Base-by-base conservation (phyloP, 1,140 invertebrate genomes). In the Hyles euphorbiae region DNA sequence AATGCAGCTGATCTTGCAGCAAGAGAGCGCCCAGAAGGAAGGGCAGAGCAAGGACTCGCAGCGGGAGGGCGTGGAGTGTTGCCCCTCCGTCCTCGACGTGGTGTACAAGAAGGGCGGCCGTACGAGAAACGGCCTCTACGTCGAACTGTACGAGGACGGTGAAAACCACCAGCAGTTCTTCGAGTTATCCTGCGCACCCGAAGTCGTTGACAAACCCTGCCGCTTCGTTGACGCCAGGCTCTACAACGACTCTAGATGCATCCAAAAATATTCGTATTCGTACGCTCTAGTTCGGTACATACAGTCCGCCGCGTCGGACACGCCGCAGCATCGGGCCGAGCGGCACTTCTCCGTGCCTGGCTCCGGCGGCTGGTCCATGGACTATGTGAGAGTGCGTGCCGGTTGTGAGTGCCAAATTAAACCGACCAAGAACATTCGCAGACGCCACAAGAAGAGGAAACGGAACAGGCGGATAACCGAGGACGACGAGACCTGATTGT, bases 251-350 rank as follows among this genome's bases (percentile, higher is more conserved):
- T 96, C 95, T 3, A 89, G 91, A 69, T 97, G 96, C 86, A 93
- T 95, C 7, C 96, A 97, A 82, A 93, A 94, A 80, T 95, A 94
- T 83, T 94, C 94, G n/a, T 97, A 94, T 76, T 93, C 94, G 0
- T 97, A 97, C 83, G 96, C 96, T 9, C 91, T 97, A 56, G 93
- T 96, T 33, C 90, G 91, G 66, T 89, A 91, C 49, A 40, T 62
- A 10, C 53, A 60, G 63, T 78, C 79, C 0, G 65, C 74, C 3
- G 62, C 91, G 68, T 90, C 88, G 69, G 91, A 91, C 58, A 75
- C 83, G 61, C 87, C 86, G 10, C 83, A 83, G 55, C 84, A 89
- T 44, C 83, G 90, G 55, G 80, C 86, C 12, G 89, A 91, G 10
- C 83, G 81, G 45, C 83, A 91, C 47, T 91, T 92, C 67, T 89